Conservation (phyloP, 2,113 vertebrate genomes). For the Ammodytes marinus region DNA sequence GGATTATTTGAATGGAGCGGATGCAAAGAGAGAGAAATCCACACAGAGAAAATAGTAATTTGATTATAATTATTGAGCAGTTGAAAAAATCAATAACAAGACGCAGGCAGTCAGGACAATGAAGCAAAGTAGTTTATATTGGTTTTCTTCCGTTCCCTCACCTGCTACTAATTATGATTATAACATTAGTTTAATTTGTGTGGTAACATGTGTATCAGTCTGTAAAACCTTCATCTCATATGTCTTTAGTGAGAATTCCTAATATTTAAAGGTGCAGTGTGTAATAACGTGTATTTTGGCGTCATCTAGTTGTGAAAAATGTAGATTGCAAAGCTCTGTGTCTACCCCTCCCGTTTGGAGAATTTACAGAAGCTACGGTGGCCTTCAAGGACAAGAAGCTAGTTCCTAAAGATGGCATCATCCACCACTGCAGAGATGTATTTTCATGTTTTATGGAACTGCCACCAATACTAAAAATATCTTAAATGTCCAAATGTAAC, state of each 20-base stretch:
- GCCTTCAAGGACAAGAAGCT: no score
- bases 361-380: no score
- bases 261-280: not conserved
- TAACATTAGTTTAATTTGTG: not conserved
- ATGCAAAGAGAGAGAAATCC: not conserved
- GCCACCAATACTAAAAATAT: not conserved
- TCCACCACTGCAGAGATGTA: not conserved
- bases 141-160: not conserved
- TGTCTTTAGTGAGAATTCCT: not conserved
- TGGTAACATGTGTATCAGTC: slow-evolving; percentile 17
- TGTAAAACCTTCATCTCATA: not conserved
- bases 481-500: not conserved
- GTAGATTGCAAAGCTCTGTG: no score
- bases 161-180: not conserved
- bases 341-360: no score
- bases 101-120: slow-evolving; percentile 24
- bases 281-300: no score
- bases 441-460: not conserved
- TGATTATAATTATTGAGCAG: not conserved
- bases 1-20: not conserved
- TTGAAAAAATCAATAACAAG: slow-evolving; percentile 1
- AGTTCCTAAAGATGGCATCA: no score
- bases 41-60: not conserved
- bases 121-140: not conserved
- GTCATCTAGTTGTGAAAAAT: no score